phyloP scores from a whole-genome alignment of 2,797 vertebrate species.

The Hafferia zeledoni region DNA sequence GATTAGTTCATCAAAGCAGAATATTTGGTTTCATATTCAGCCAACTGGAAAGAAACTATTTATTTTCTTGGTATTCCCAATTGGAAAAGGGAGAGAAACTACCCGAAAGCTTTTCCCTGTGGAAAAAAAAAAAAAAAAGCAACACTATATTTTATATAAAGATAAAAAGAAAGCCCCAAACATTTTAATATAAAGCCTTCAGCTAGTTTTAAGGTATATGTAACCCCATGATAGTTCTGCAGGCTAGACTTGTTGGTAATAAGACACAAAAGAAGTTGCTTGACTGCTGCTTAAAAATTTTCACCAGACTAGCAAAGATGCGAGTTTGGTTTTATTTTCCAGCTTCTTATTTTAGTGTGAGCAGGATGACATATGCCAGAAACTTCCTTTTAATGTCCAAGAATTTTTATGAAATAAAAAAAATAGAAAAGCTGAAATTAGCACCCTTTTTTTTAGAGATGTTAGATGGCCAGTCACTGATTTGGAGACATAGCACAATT shows the following conservation, averaged over 20 bases:
- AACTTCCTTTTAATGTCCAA: neutral
- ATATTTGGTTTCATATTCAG: constrained; percentile 28
- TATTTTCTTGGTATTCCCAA: neutral
- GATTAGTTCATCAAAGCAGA: constrained; percentile 22
- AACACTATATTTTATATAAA: neutral
- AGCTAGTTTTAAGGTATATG: neutral
- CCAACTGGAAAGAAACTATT: neutral
- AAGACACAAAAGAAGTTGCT: neutral
- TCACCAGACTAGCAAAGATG: neutral
- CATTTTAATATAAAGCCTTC: neutral
- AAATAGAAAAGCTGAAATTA: neutral
- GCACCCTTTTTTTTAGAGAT: neutral
- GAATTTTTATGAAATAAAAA: neutral
- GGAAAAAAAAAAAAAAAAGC: neutral
- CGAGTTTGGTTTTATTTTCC: neutral
- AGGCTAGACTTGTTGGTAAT: neutral
- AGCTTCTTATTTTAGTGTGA: neutral
- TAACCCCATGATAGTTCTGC: neutral
- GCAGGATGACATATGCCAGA: neutral
- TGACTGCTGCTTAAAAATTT: neutral
- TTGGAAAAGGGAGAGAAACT: neutral
- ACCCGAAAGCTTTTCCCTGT: neutral
- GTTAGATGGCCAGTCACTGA: neutral
- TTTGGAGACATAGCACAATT: neutral
- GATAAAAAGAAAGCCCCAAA: neutral